Conservation (phyloP, 1,140 invertebrate genomes). For the Drosophila seguyi region DNA sequence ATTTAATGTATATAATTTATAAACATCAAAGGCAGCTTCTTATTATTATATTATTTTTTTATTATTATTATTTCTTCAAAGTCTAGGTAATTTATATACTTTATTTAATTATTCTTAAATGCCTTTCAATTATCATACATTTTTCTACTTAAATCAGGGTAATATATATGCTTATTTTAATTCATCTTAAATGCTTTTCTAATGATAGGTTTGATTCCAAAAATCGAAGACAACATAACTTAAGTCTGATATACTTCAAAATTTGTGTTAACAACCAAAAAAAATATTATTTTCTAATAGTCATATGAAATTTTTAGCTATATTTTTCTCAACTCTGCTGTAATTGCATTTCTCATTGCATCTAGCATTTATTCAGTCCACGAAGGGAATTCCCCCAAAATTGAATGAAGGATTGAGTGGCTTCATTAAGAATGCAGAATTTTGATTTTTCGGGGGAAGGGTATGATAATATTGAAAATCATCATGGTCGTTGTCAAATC, state of each 20-base stretch:
- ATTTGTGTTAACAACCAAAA: no score
- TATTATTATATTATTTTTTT: neutral
- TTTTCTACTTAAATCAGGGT: no score
- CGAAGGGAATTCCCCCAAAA: conserved; percentile 33
- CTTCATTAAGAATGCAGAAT: conserved; percentile 22
- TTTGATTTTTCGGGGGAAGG: neutral
- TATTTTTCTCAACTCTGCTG: neutral
- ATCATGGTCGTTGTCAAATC: conserved; percentile 4
- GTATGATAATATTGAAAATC: conserved; percentile 6
- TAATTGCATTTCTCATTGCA: conserved; percentile 29
- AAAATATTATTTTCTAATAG: neutral
- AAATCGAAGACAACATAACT: no score
- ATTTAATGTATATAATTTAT: no score
- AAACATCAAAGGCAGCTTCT: no score
- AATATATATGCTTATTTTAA: no score
- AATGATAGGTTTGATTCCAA: neutral
- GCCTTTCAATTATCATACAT: no score
- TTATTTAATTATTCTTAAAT: neutral
- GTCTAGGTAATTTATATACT: neutral
- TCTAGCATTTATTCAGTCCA: conserved; percentile 6
- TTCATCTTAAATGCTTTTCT: no score
- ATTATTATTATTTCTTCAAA: no score
- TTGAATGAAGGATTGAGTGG: neutral
- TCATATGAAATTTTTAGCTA: neutral
- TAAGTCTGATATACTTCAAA: no score